Evolutionary conservation across 2,888 invertebrate species (phyloP), one percentile per base, ranked within the genome.

Genomic region (Lagria hirta): DNA sequence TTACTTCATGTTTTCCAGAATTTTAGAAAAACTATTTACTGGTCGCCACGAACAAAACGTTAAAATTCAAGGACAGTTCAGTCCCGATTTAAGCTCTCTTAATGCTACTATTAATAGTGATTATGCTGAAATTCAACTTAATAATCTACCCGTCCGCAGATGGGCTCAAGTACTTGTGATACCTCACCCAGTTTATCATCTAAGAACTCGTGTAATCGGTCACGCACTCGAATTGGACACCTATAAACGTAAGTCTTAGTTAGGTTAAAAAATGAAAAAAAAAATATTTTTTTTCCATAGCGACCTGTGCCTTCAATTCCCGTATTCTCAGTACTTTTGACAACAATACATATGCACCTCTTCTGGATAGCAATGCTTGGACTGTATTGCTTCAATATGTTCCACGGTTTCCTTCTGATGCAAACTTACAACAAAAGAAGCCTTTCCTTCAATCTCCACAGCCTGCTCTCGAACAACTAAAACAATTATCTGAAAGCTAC

Each of bases 271-370:
- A 16, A 35, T 27, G n/a, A 27, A 28, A 13, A 27, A 11, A 33
- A 30, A 1, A 33, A 30, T 26, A 35, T 11, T 49, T 51, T 48
- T 55, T 55, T 22, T 48, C 70, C 68, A 44, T 67, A 84, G 84
- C 77, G 28, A 73, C 71, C 57, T 87, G 86, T 61, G 71, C 78
- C n/a, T 4, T 18, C 5, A 6, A 18, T 18, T 18, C 20, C 20
- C n/a, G 5, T 18, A 6, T n/a, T 17, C 74, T 79, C 30, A 75
- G 70, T 51, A 85, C 86, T 1, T 86, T 86, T 69, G 84, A 85
- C 69, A 78, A 80, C 61, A 76, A 74, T 23, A 73, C 75, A 17
- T 84, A 80, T 64, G n/a, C n/a, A n/a, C 72, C 78, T 6, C 72
- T 81, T 53, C 66, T 54, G 74, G 34, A 52, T 61, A 69, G 74